Evolutionary conservation across 1,140 invertebrate species (phyloP), one percentile per base, ranked within the genome.

Genomic region (Trachymyrmex septentrionalis): DNA sequence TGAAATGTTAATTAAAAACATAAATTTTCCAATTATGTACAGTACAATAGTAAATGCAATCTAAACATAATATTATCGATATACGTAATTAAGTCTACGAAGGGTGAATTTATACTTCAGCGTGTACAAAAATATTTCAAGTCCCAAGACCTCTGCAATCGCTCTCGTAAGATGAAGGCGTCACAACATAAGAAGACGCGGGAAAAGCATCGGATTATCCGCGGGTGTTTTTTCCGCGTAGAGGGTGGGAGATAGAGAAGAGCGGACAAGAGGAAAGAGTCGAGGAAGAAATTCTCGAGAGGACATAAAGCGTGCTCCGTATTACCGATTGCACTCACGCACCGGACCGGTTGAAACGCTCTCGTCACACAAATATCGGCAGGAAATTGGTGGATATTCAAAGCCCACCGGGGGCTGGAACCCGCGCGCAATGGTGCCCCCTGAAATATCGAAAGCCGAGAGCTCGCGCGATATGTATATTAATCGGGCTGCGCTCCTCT

Each of bases 301-400:
- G 77, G 67, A 89, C 38, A 86, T 82, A 84, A 66, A 38, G 59
- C 34, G 48, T 67, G 72, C 50, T 73, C 84, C 82, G 88, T 91
- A 94, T 94, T 93, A 94, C 69, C 91, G 85, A 94, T 94, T 93
- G 93, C 93, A 91, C 93, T 94, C 94, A 95, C 93, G 93, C 91
- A 87, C 88, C 88, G 82, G 88, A 82, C 88, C 81, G 85, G 86
- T 91, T 92, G 92, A 93, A 93, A 90, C 88, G 90, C 89, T 73
- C 78, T 92, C 92, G 88, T 93, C 91, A 86, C 85, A 90, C 90
- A 93, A 93, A 94, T 92, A 93, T 92, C 91, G 91, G 85, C 91
- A 92, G 92, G 91, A 94, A 94, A 94, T 94, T 94, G 93, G 89
- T 94, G 93, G 94, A 94, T 93, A 94, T 94, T 95, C 92, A 94